These are phyloP conservation scores for Anastrepha obliqua DNA, from an alignment of 1,140 invertebrate species.

Conservation along the genomic window DNA sequence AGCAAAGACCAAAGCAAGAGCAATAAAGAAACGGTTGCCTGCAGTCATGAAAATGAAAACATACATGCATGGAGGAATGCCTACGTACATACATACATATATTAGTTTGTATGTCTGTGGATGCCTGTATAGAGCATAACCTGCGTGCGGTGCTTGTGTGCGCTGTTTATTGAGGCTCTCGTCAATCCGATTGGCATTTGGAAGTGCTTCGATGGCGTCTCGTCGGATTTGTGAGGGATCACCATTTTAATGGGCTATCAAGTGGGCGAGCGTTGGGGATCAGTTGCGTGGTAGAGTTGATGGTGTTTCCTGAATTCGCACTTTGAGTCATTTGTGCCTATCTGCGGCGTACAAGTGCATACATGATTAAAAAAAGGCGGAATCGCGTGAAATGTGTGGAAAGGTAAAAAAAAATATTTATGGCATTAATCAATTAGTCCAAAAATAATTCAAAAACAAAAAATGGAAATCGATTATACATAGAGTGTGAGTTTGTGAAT, in stretches of 20 bases:
- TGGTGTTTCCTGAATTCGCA: background rate
- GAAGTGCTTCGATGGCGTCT: slow-evolving; percentile 47
- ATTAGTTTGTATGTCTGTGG: background rate
- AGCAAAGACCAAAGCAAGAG: background rate
- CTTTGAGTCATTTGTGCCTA: background rate
- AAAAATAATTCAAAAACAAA: background rate
- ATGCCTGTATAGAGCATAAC: background rate
- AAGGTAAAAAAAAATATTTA: too few species aligned
- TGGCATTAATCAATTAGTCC: background rate
- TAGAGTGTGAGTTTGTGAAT: too few species aligned
- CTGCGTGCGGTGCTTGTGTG: too few species aligned
- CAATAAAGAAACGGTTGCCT: background rate
- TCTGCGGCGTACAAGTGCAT: background rate
- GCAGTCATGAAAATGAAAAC: slow-evolving; percentile 1
- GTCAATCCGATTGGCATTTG: slow-evolving; percentile 42
- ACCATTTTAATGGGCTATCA: slow-evolving; percentile 48
- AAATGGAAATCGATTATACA: too few species aligned
- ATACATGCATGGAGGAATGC: background rate
- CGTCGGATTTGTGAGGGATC: slow-evolving; percentile 32
- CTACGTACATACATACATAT: background rate
- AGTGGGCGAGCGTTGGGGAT: slow-evolving; percentile 20
- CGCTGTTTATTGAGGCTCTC: slow-evolving; percentile 25
- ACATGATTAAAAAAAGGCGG: background rate
- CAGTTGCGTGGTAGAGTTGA: background rate
- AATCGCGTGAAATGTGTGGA: too few species aligned